Conservation (phyloP, 92 coral and sea anemone species). For the Siderastrea siderea region DNA sequence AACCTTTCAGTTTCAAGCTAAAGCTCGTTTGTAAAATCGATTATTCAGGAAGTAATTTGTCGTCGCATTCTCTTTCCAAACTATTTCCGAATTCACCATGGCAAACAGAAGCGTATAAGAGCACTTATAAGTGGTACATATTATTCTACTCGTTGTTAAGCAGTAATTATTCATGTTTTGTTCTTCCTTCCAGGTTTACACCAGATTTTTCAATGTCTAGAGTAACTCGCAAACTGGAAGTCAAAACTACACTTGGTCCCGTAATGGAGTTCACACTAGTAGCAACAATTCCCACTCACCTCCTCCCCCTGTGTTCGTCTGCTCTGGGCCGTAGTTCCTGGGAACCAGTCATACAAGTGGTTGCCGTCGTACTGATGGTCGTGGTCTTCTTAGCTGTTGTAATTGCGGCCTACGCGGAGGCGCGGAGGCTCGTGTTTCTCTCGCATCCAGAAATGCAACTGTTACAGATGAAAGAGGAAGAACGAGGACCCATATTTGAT, state of each 20-base stretch:
- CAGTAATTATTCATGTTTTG: neutral
- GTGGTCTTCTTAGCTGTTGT: conserved; percentile 80
- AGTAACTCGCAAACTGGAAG: conserved; percentile 94
- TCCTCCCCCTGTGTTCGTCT: conserved; percentile 97
- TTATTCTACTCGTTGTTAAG: neutral
- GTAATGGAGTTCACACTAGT: conserved; percentile 94
- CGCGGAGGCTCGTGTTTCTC: conserved; percentile 84
- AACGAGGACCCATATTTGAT: conserved; percentile 89
- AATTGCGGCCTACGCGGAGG: conserved; percentile 90
- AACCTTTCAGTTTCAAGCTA: too few relatives aligned
- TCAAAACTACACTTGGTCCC: conserved; percentile 91
- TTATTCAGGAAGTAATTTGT: too few relatives aligned
- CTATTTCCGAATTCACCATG: too few relatives aligned
- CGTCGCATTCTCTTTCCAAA: too few relatives aligned
- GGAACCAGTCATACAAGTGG: conserved; percentile 84
- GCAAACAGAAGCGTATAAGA: too few relatives aligned
- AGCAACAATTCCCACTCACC: conserved; percentile 98
- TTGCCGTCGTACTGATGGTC: conserved; percentile 79
- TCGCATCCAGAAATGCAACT: conserved; percentile 71
- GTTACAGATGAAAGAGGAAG: conserved; percentile 70
- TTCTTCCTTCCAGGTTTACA: conserved; percentile 79
- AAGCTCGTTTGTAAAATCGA: too few relatives aligned
- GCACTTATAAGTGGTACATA: too few relatives aligned
- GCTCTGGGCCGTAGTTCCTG: conserved; percentile 92
- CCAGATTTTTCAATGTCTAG: conserved; percentile 99